Conservation (phyloP, 1,140 invertebrate species). For the Myzus persicae region DNA sequence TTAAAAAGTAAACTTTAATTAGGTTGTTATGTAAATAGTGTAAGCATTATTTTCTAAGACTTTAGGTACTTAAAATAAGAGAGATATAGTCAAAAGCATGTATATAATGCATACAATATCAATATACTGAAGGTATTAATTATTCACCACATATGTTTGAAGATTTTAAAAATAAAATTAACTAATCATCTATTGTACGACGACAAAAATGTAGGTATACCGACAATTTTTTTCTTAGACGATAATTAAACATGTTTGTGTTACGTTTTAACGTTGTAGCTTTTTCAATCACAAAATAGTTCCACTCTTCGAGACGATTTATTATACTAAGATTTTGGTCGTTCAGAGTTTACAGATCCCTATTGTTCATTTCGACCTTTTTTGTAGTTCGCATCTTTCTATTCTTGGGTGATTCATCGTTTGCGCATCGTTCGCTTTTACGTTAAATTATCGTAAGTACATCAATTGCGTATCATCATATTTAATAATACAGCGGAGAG, state of each 20-base stretch:
- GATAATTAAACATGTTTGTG: neutral
- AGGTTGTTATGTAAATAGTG: neutral
- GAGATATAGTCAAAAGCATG: neutral
- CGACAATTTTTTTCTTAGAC: neutral
- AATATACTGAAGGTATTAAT: neutral
- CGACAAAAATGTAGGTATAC: neutral
- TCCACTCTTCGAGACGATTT: neutral
- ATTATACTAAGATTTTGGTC: neutral
- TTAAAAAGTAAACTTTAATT: conserved; percentile 14
- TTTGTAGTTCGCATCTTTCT: neutral
- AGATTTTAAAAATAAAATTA: neutral
- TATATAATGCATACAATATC: neutral
- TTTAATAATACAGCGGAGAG: neutral
- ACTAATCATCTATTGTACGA: neutral
- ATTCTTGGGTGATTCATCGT: too few relatives aligned
- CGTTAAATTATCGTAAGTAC: too few relatives aligned
- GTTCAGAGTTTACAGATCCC: neutral
- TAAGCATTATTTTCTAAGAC: neutral
- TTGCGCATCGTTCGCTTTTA: too few relatives aligned
- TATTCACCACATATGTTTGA: neutral
- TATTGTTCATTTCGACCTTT: neutral
- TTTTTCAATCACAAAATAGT: neutral
- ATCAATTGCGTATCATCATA: neutral
- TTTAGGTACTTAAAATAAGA: neutral
- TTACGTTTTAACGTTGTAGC: neutral